Evolutionary conservation across 2,888 invertebrate genomes (phyloP).

Genomic region (Megalurothrips usitatus): DNA sequence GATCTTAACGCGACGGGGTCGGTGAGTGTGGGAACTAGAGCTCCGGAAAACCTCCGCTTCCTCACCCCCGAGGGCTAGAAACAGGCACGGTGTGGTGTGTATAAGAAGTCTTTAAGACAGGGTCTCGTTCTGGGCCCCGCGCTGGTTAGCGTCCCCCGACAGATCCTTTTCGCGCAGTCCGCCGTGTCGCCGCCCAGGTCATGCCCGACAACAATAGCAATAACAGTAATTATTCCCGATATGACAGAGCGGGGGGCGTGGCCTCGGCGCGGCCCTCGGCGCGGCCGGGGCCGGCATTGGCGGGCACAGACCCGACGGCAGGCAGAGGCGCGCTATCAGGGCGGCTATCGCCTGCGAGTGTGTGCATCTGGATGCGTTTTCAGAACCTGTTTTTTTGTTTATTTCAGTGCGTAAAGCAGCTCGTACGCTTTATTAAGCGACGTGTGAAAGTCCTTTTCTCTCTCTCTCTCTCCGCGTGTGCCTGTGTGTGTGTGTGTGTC

Average conservation of each 20-base stretch:
- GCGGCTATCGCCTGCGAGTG: background rate
- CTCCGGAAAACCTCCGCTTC: too few species aligned
- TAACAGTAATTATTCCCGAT: background rate
- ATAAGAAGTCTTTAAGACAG: too few species aligned
- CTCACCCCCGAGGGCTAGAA: too few species aligned
- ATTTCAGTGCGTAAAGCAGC: background rate
- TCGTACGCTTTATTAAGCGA: background rate
- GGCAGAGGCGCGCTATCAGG: background rate
- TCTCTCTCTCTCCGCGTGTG: too few species aligned
- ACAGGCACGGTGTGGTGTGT: too few species aligned
- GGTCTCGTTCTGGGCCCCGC: too few species aligned
- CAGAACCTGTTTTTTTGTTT: slow-evolving; percentile 9
- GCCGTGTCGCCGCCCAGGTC: background rate
- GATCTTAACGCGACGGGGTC: background rate
- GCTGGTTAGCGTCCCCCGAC: too few species aligned
- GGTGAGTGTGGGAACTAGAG: background rate
- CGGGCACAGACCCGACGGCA: background rate
- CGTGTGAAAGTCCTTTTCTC: slow-evolving; percentile 4
- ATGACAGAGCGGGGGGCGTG: too few species aligned
- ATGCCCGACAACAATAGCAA: background rate
- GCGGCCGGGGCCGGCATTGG: background rate
- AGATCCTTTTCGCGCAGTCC: background rate
- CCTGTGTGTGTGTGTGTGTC: too few species aligned
- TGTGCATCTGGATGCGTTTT: background rate
- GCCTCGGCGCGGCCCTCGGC: too few species aligned